Percentiles rank a stretch among this genome's conserved stretches.
These are phyloP conservation scores for Parasteatoda tepidariorum DNA, from an alignment of 1,140 invertebrate genomes.

Conservation along the genomic window DNA sequence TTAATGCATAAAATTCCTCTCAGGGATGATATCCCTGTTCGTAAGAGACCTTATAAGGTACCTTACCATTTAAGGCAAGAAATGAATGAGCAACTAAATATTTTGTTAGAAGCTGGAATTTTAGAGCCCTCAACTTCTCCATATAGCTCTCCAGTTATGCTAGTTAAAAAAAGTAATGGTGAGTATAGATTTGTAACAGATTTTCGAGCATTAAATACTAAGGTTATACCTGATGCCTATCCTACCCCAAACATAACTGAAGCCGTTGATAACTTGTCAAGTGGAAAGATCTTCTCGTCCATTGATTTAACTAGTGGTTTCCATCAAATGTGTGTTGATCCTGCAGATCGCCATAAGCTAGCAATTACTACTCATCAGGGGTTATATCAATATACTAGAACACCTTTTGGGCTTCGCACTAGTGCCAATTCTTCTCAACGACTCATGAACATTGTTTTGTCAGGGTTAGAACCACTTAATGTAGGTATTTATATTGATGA, in stretches of 20 bases:
- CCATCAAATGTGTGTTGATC: conserved; percentile 33
- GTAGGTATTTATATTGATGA: background rate
- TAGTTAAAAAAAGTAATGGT: conserved; percentile 65
- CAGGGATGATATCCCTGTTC: background rate
- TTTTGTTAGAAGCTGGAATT: background rate
- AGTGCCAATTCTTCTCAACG: background rate
- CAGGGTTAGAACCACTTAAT: background rate
- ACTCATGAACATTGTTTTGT: background rate
- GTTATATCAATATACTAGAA: conserved; percentile 49
- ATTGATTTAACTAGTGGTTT: conserved; percentile 60
- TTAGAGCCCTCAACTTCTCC: conserved; percentile 61
- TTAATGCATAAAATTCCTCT: background rate
- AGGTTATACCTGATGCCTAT: background rate
- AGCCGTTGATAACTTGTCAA: background rate
- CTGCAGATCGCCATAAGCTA: conserved; percentile 19
- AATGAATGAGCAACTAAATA: background rate
- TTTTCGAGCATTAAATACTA: conserved; percentile 64
- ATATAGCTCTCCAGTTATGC: conserved; percentile 67
- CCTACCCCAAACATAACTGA: background rate
- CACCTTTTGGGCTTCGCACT: conserved; percentile 50
- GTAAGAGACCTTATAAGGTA: background rate
- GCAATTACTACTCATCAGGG: conserved; percentile 39
- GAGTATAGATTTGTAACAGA: conserved; percentile 66
- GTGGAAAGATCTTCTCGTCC: conserved; percentile 9
- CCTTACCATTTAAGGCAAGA: background rate